A percentile compares a stretch with the other conserved stretches of the same genome.
These are phyloP conservation scores for Patella ulyssiponensis DNA, from an alignment of 2,888 invertebrate genomes.

Conservation along the genomic window DNA sequence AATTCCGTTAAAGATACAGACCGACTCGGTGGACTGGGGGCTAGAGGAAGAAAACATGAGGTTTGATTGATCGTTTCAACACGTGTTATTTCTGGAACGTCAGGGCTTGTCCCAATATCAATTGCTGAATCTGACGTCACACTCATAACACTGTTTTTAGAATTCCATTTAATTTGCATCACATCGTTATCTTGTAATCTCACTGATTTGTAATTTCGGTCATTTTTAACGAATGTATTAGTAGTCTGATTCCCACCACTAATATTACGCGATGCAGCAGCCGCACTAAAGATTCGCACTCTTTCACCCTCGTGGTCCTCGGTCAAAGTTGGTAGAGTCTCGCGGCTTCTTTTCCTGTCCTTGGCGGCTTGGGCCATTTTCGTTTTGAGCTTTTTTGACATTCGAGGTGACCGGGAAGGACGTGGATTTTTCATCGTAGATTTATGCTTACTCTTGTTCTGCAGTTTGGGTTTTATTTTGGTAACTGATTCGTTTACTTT, in stretches of 20 bases:
- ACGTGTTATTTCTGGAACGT: neutral
- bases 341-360: neutral
- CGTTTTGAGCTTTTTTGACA: neutral
- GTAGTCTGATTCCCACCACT: neutral
- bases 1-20: neutral
- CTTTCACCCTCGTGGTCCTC: constrained; percentile 20
- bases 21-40: neutral
- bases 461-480: neutral
- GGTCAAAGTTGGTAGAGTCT: constrained; percentile 19
- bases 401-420: neutral
- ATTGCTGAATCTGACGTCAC: neutral
- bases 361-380: constrained; percentile 2
- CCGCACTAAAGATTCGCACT: neutral
- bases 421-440: neutral
- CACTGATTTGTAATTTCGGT: neutral
- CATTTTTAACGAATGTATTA: neutral
- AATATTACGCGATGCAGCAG: neutral
- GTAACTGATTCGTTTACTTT: neutral
- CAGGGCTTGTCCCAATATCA: neutral
- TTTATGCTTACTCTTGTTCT: neutral
- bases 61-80: neutral
- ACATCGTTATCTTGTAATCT: neutral
- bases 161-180: neutral
- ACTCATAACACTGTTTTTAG: neutral
- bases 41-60: neutral